phyloP scores from a whole-genome alignment of 2,113 vertebrate species.

The Cochlearius cochlearius region DNA sequence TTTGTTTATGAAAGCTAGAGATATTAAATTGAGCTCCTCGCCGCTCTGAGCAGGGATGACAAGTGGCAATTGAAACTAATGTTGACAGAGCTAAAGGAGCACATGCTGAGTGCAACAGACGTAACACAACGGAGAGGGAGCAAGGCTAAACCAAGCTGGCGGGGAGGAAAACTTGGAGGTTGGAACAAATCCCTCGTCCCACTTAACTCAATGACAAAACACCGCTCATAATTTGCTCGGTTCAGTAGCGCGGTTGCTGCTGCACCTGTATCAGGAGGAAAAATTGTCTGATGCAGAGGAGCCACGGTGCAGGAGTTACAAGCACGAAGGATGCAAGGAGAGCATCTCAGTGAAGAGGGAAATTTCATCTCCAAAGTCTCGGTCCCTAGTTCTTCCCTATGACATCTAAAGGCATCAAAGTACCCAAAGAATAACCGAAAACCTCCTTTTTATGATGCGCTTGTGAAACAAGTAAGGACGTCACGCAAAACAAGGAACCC shows the following conservation, averaged over 20 bases:
- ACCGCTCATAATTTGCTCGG: not conserved
- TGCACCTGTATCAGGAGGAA: not conserved
- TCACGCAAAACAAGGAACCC: not conserved
- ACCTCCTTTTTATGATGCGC: not conserved
- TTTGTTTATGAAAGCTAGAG: conserved; percentile 23
- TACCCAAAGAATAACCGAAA: not conserved
- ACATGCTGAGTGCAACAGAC: not conserved
- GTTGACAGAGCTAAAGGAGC: conserved; percentile 22
- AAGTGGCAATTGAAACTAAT: not conserved
- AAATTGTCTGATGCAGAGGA: not conserved
- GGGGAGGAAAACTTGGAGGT: not conserved
- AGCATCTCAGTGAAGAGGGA: not conserved
- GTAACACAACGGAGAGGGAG: not conserved
- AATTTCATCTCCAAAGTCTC: not conserved
- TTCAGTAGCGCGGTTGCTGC: not conserved
- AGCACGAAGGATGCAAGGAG: fast-evolving
- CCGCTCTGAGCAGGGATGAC: not conserved
- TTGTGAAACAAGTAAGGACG: not conserved
- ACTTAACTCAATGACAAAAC: not conserved
- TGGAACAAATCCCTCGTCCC: not conserved
- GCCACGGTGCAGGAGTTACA: fast-evolving
- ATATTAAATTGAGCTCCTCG: not conserved
- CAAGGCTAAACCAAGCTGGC: not conserved
- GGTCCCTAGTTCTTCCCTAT: not conserved
- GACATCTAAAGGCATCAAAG: not conserved